Conservation (phyloP, 2,888 invertebrate genomes). For the Parnassius mnemosyne region DNA sequence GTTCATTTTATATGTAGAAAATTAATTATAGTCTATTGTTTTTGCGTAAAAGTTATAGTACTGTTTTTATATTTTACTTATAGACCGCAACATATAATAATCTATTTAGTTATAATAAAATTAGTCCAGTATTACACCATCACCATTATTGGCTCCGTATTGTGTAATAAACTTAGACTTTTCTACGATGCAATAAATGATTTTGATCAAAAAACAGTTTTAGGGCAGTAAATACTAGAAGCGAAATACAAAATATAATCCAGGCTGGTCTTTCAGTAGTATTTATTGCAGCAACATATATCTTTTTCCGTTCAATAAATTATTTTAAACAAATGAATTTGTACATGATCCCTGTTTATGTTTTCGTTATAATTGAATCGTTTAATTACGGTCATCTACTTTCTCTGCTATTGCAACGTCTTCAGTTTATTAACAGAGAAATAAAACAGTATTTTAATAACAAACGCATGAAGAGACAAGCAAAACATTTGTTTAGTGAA, state of each 20-base stretch:
- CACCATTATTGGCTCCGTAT: slow-evolving; percentile 1
- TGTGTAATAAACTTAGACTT: not conserved
- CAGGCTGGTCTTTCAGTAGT: not conserved
- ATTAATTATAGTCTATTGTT: not conserved
- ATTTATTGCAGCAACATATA: not conserved
- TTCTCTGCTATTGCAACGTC: slow-evolving; percentile 5
- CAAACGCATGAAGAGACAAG: too few relatives aligned
- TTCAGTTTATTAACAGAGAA: not conserved
- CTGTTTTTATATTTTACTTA: not conserved
- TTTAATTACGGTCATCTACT: slow-evolving; percentile 13
- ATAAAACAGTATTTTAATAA: not conserved
- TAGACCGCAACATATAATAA: not conserved
- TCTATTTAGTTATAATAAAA: not conserved
- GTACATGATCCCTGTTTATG: not conserved
- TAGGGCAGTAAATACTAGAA: not conserved
- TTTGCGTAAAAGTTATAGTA: not conserved
- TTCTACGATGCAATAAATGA: slow-evolving; percentile 7
- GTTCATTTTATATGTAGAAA: not conserved
- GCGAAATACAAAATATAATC: not conserved
- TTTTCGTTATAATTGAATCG: not conserved
- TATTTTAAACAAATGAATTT: not conserved
- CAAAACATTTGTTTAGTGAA: not conserved
- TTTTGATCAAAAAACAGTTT: slow-evolving; percentile 6
- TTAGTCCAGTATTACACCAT: not conserved
- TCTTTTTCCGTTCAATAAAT: not conserved